phyloP scores from a whole-genome alignment of 2,113 vertebrate genomes.

The Gambusia holbrooki region DNA sequence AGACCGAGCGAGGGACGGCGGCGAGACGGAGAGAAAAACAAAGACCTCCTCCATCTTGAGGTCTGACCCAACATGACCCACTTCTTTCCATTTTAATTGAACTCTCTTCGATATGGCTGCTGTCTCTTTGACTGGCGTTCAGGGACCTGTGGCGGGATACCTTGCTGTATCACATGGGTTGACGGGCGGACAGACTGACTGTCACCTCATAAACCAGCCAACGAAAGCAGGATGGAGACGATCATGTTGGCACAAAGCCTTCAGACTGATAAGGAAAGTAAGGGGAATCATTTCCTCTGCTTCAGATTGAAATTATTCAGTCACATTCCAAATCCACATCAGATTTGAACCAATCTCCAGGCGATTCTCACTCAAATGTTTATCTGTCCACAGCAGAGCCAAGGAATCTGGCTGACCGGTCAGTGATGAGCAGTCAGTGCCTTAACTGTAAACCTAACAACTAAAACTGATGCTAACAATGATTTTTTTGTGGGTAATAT shows the following conservation, averaged over 20 bases:
- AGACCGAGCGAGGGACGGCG: conserved; percentile 53
- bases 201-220: conserved; percentile 20
- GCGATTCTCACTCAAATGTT: conserved; percentile 19
- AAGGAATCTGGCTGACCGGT: conserved; percentile 30
- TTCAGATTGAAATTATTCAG: conserved; percentile 54
- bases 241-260: conserved; percentile 40
- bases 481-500: too few species aligned
- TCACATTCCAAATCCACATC: conserved; percentile 58
- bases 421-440: too few species aligned
- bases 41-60: conserved; percentile 53
- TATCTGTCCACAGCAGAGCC: conserved; percentile 28
- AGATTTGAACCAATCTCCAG: conserved; percentile 52
- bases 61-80: conserved; percentile 62
- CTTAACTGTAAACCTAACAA: too few species aligned
- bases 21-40: conserved; percentile 5
- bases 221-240: conserved; percentile 25
- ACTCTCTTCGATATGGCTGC: conserved; percentile 51
- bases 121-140: conserved; percentile 56
- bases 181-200: conserved; percentile 41
- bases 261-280: conserved; percentile 53
- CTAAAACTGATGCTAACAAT: too few species aligned
- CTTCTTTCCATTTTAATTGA: conserved; percentile 71
- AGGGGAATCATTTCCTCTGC: conserved; percentile 51
- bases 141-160: conserved; percentile 57
- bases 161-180: conserved; percentile 28